A percentile compares a stretch with the other conserved stretches of the same genome.
Evolutionary conservation across 2,113 vertebrate species (phyloP).

Genomic region (Ondatra zibethicus): DNA sequence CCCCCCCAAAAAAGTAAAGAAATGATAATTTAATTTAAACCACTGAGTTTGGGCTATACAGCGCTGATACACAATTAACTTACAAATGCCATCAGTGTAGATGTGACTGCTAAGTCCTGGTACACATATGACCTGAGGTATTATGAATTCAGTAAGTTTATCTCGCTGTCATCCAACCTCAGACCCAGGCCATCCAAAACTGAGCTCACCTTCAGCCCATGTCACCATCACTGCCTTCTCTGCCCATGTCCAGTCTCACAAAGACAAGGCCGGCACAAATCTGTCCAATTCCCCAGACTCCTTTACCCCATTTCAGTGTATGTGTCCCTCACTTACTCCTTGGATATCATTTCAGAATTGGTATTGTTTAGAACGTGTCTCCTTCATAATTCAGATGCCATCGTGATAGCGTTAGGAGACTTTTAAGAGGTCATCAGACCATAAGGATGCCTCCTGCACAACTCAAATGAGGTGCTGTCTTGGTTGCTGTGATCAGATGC

Average conservation of each 20-base stretch:
- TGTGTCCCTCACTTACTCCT: neutral
- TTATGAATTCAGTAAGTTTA: neutral
- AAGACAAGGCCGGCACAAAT: neutral
- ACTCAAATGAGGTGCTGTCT: too few species aligned
- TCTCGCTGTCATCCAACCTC: neutral
- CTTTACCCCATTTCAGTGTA: fast-evolving
- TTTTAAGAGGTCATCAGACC: neutral
- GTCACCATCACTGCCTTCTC: neutral
- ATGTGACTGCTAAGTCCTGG: neutral
- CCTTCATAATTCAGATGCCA: neutral
- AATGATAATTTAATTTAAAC: neutral
- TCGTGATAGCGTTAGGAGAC: neutral
- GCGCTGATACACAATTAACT: neutral
- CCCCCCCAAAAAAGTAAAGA: too few species aligned
- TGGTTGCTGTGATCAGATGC: neutral
- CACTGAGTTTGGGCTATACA: neutral
- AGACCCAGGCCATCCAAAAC: neutral
- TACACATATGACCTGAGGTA: neutral
- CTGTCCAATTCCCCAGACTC: neutral
- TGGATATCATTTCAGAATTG: neutral
- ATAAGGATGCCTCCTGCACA: neutral
- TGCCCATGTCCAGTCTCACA: neutral
- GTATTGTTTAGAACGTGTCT: neutral
- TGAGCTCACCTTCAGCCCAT: neutral
- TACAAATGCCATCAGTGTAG: neutral